Evolutionary conservation across 2,888 invertebrate genomes (phyloP).

Genomic region (Papilio elwesi): DNA sequence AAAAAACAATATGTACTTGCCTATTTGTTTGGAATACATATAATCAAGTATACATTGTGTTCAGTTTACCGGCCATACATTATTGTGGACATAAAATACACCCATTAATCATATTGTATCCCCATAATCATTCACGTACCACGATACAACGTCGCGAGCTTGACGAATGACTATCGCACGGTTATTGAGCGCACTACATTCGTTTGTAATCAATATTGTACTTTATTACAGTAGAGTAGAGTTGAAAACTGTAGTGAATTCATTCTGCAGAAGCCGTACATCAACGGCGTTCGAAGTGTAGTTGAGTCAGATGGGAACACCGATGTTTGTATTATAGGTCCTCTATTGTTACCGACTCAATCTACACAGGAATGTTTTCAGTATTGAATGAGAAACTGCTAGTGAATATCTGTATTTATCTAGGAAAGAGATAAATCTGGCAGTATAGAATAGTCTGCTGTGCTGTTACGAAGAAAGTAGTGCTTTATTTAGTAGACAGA

Average conservation of each 20-base stretch:
- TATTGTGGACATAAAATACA: slow-evolving; percentile 12
- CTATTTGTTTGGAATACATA: neutral
- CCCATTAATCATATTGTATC: slow-evolving; percentile 27
- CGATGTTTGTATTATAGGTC: neutral
- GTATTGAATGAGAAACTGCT: neutral
- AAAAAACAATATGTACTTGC: neutral
- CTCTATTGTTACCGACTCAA: neutral
- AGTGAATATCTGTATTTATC: neutral
- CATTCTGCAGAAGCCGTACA: slow-evolving; percentile 24
- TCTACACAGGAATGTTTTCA: neutral
- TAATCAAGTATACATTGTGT: neutral
- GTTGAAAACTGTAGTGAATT: neutral
- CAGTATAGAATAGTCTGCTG: neutral
- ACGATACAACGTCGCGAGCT: slow-evolving; percentile 28
- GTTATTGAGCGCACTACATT: slow-evolving; percentile 29
- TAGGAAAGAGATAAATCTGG: neutral
- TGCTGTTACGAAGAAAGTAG: neutral
- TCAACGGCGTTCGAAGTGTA: slow-evolving; percentile 18
- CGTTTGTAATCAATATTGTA: slow-evolving; percentile 7
- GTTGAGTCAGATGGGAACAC: slow-evolving; percentile 14
- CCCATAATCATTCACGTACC: slow-evolving; percentile 33
- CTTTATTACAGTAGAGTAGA: neutral
- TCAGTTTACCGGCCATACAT: neutral
- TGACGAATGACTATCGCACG: slow-evolving; percentile 25
- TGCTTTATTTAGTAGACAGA: neutral